Conservation (phyloP, 2,888 invertebrate species). For the Aphodius sticticus region DNA sequence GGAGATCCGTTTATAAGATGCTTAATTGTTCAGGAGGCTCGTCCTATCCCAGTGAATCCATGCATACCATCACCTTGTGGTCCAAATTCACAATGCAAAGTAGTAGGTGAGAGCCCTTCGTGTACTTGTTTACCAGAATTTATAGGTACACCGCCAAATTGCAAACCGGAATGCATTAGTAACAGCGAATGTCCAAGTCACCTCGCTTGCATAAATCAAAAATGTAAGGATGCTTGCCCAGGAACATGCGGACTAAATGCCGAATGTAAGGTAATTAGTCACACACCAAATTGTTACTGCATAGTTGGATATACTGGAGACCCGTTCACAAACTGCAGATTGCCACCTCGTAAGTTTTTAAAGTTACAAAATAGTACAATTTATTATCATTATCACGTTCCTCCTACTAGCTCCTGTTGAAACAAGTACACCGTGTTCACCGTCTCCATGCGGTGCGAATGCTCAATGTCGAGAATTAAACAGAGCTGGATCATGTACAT, state of each 20-base stretch:
- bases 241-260: constrained; percentile 75
- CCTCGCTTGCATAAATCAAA: constrained; percentile 78
- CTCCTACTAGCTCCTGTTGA: constrained; percentile 57
- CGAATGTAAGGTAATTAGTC: constrained; percentile 78
- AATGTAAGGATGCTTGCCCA: constrained; percentile 79
- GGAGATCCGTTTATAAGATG: constrained; percentile 83
- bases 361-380: background rate
- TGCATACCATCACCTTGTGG: constrained; percentile 84
- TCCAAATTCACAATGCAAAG: constrained; percentile 77
- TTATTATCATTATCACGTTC: background rate
- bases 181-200: constrained; percentile 77
- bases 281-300: constrained; percentile 78
- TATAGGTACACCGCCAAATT: constrained; percentile 76
- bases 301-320: constrained; percentile 73
- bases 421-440: constrained; percentile 65
- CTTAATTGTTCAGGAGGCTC: constrained; percentile 57
- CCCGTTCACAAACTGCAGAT: constrained; percentile 74
- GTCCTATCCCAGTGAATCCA: constrained; percentile 65
- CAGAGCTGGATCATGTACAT: constrained; percentile 69
- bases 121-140: constrained; percentile 77
- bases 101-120: constrained; percentile 71
- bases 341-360: constrained; percentile 47
- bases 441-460: constrained; percentile 71
- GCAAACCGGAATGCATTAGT: constrained; percentile 81
- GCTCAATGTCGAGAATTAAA: constrained; percentile 69